phyloP scores from a whole-genome alignment of 1,140 invertebrate species.

The Drosophila ogumai region DNA sequence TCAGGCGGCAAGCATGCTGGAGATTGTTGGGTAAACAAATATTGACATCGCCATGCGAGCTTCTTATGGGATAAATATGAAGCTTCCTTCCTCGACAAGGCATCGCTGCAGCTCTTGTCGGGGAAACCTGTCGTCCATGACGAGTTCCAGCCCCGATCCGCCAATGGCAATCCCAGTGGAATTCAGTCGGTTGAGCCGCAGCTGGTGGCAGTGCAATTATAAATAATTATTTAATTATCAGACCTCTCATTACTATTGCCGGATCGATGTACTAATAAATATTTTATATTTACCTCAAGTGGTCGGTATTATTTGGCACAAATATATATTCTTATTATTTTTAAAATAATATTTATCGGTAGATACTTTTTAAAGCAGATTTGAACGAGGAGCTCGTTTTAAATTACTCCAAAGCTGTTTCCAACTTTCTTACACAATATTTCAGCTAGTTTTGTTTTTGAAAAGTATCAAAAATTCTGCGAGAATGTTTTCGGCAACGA shows the following conservation, averaged over 20 bases:
- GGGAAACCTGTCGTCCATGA: slow-evolving; percentile 10
- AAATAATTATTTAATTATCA: slow-evolving; percentile 7
- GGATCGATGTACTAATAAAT: neutral
- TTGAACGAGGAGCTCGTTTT: neutral
- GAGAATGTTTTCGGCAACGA: slow-evolving; percentile 1
- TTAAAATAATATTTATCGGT: no score
- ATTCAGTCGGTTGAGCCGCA: neutral
- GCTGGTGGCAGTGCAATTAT: neutral
- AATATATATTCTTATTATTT: no score
- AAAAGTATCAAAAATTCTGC: neutral
- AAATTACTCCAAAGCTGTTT: neutral
- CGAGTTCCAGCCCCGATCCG: neutral
- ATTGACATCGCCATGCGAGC: slow-evolving; percentile 59
- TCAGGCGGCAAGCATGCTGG: slow-evolving; percentile 47
- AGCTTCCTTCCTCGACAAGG: slow-evolving; percentile 25
- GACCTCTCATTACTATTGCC: neutral
- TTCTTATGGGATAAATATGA: slow-evolving; percentile 56
- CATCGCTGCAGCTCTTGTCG: slow-evolving; percentile 25
- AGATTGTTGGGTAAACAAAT: slow-evolving; percentile 76
- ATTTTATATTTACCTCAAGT: neutral
- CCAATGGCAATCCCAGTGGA: neutral
- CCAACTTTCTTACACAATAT: neutral
- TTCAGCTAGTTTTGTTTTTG: neutral
- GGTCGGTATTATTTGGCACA: no score
- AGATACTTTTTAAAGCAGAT: neutral